Evolutionary conservation across 1,140 invertebrate genomes (phyloP).

Genomic region (Cotesia vestalis): DNA sequence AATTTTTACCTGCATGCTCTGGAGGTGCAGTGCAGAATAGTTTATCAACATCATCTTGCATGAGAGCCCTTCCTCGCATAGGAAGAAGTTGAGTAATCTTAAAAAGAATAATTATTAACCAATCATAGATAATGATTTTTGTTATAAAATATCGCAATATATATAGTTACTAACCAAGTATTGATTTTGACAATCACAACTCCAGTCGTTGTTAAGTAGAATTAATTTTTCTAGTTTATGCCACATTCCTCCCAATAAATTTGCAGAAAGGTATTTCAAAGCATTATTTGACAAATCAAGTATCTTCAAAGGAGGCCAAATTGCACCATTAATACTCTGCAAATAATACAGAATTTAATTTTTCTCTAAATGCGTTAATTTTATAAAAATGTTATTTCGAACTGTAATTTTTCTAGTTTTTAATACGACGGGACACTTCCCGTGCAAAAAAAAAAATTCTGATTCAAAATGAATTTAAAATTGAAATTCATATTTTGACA

Average conservation of each 20-base stretch:
- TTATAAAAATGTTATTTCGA: too few relatives aligned
- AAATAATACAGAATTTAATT: conserved; percentile 14
- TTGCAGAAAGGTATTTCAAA: conserved; percentile 69
- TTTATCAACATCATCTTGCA: conserved; percentile 40
- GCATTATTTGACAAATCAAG: conserved; percentile 76
- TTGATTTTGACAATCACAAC: conserved; percentile 78
- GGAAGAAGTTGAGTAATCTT: conserved; percentile 67
- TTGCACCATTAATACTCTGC: conserved; percentile 33
- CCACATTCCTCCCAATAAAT: conserved; percentile 71
- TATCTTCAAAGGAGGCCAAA: conserved; percentile 71
- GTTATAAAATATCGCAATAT: neutral
- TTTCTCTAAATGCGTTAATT: neutral
- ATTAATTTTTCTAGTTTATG: conserved; percentile 72
- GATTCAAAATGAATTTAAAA: too few relatives aligned
- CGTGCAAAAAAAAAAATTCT: too few relatives aligned
- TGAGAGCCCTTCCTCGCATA: conserved; percentile 63
- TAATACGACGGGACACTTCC: too few relatives aligned
- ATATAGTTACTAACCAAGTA: conserved; percentile 70
- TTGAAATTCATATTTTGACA: too few relatives aligned
- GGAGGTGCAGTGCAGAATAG: conserved; percentile 52
- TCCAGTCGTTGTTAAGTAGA: conserved; percentile 76
- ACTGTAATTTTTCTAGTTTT: too few relatives aligned
- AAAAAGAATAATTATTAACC: neutral
- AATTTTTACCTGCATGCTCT: conserved; percentile 48
- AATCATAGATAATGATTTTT: neutral